These are phyloP conservation scores for Eupithecia subumbrata DNA, from an alignment of 2,888 invertebrate species.

Conservation along the genomic window DNA sequence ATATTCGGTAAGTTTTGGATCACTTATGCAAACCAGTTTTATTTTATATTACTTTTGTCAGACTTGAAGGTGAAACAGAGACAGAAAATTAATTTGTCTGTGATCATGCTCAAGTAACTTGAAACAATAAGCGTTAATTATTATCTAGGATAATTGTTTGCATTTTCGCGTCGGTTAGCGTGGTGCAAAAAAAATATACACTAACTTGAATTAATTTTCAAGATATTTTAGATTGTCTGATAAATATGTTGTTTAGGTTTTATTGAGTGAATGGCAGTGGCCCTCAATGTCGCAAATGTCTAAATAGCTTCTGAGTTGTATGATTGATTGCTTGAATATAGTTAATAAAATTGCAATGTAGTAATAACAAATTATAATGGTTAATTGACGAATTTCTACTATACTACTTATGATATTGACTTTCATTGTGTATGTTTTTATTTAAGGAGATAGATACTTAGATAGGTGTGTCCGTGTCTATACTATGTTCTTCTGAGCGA, in stretches of 20 bases:
- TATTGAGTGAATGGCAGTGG: conserved; percentile 2
- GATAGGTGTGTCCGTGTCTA: background rate
- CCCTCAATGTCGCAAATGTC: background rate
- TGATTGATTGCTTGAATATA: conserved; percentile 22
- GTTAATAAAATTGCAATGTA: conserved; percentile 17
- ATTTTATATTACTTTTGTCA: conserved; percentile 6
- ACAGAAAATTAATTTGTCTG: background rate
- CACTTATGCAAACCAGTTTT: background rate
- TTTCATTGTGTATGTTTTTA: background rate
- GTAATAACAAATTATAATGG: conserved; percentile 9
- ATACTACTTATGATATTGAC: background rate
- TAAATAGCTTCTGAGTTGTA: background rate
- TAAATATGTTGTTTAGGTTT: background rate
- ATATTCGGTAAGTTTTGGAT: conserved; percentile 66
- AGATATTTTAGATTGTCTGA: background rate
- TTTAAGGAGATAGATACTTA: background rate
- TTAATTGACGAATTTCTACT: conserved; percentile 4
- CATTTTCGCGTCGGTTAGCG: conserved; percentile 24
- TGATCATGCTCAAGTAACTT: conserved; percentile 17
- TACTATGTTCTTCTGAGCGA: background rate
- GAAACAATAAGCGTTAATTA: conserved; percentile 41
- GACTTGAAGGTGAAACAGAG: background rate
- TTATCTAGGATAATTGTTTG: conserved; percentile 32
- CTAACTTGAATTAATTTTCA: conserved; percentile 3
- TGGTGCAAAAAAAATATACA: background rate